Evolutionary conservation across 2,888 invertebrate genomes (phyloP), one percentile per base, ranked within the genome.

Genomic region (Leucozona laternaria): DNA sequence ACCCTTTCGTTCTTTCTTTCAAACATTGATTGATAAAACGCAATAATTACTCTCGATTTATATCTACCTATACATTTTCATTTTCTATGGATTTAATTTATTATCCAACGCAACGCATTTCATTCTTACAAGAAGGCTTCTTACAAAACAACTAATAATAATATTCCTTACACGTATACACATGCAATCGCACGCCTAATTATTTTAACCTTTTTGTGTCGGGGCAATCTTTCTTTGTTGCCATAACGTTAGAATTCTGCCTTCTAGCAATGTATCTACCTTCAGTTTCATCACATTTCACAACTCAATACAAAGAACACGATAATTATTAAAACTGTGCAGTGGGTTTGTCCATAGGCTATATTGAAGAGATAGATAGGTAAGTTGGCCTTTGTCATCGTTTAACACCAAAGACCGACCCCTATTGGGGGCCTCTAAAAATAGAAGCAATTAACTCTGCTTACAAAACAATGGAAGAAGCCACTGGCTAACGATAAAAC

Each of bases 401-500:
- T 58, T 80, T 66, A 85, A 60, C 68, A 68, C 70, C 22, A 55
- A 75, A 70, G 55, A 50, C 53, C 79, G 76, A 72, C 76, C 76
- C 80, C 72, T 80, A 85, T 68, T 58, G 15, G 45, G 17, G 22
- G n/a, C 31, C 53, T 57, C 82, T 86, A 71, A 82, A 86, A 70
- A 86, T 86, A 86, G 86, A 86, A 79, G 82, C 86, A 82, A 86
- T 86, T 86, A 86, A 78, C 78, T 79, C 31, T 57, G 37, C 58
- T 79, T 64, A 64, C 25, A 22, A 22, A 73, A 53, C 82, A 86
- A 82, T 86, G 73, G 17, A 71, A 62, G 75, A 75, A 70, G 66
- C 68, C 70, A 64, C 55, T 64, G 75, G 55, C 62, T 40, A 43
- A 37, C 20, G 40, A 43, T 37, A 66, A 20, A 55, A 37, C 60